Base-by-base conservation (phyloP, 2,113 vertebrate species). In the Columbina picui region DNA sequence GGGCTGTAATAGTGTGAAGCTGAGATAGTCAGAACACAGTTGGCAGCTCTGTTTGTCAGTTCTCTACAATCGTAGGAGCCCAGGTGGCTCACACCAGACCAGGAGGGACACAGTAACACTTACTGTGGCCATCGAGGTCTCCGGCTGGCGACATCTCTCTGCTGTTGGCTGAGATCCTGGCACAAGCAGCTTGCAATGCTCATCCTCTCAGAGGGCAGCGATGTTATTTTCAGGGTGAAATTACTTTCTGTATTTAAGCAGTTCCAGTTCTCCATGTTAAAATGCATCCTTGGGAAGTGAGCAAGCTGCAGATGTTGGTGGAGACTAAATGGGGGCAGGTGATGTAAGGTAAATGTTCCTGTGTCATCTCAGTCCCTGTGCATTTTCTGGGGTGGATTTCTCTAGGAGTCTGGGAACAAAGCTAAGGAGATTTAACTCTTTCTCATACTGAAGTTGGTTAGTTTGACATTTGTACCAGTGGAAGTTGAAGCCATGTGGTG, bases 101-200 rank as follows among this genome's bases (percentile, higher is more conserved):
- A 0, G 56, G 45, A 78, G 65, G n/a, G 59, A 84, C 68, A n/a
- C 53, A 16, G 19, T 45, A 20, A 20, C 68, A 27, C 32, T 59
- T 14, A 17, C 6, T 69, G 59, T 30, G 84, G 39, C 0, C 0
- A 27, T 56, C 27, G 71, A 45, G 10, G 5, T 77, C 15, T 60
- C 34, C n/a, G 26, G 18, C 14, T 88, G 75, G 49, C 61, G 27
- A 70, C 1, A 0, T 49, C 36, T 36, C 0, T 0, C 13, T 74
- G 60, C 59, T 95, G n/a, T 64, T 91, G 64, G 8, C 71, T 70
- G 77, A 57, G 29, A 10, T 65, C 50, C 26, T 74, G 45, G 59
- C 55, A 80, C 12, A n/a, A 16, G 9, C 77, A 49, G 9, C 49
- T 57, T 70, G 23, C 65, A 38, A 7, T 18, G 30, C 16, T 63